Evolutionary conservation across 2,888 invertebrate species (phyloP).

Genomic region (Theretra japonica): DNA sequence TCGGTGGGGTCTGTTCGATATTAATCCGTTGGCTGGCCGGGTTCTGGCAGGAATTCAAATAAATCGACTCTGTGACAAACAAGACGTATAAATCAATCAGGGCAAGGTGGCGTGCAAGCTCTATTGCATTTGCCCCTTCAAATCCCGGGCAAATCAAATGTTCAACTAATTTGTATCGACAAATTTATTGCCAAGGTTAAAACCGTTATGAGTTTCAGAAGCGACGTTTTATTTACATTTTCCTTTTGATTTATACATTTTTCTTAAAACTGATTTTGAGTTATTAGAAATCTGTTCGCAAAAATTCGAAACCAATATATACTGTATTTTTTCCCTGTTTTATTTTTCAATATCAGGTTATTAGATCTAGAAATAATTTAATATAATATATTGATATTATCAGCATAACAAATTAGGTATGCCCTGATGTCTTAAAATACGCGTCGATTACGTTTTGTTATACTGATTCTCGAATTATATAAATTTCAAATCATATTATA

Average conservation of each 20-base stretch:
- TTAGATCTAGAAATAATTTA: neutral
- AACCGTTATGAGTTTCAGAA: conserved; percentile 76
- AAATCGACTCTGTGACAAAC: conserved; percentile 84
- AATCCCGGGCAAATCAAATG: conserved; percentile 62
- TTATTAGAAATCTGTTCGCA: conserved; percentile 17
- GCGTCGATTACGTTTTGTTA: too few relatives aligned
- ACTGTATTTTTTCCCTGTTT: neutral
- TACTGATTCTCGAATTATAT: too few relatives aligned
- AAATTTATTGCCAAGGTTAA: conserved; percentile 80
- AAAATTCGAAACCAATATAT: neutral
- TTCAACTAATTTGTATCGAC: conserved; percentile 78
- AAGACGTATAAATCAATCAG: conserved; percentile 85
- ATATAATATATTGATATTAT: neutral
- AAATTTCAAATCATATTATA: too few relatives aligned
- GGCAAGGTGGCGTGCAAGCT: conserved; percentile 80
- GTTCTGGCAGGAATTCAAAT: conserved; percentile 84
- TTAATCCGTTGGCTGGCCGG: conserved; percentile 81
- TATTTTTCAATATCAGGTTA: neutral
- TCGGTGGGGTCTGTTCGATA: conserved; percentile 78
- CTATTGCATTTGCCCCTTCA: conserved; percentile 75
- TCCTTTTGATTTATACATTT: conserved; percentile 69
- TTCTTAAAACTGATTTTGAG: conserved; percentile 37
- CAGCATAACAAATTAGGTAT: neutral
- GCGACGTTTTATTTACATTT: conserved; percentile 71
- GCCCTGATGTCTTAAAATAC: too few relatives aligned